phyloP scores from a whole-genome alignment of 2,888 invertebrate species.

The Drosophila birchii region DNA sequence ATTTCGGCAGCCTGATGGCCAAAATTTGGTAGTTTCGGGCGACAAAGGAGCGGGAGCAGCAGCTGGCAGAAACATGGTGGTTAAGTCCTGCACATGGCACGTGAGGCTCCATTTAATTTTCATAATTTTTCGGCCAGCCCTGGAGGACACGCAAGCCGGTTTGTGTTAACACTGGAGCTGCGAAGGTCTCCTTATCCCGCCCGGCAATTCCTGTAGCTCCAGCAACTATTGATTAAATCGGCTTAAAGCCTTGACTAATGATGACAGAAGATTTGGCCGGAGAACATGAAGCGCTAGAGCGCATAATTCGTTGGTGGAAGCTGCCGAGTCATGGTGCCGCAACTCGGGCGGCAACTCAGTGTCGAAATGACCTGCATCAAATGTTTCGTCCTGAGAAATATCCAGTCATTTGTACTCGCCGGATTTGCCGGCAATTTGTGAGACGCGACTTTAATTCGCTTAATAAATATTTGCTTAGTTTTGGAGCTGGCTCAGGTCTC shows the following conservation, averaged over 20 bases:
- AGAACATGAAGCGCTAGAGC: slow-evolving; percentile 66
- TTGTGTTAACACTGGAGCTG: slow-evolving; percentile 53
- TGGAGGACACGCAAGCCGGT: slow-evolving; percentile 60
- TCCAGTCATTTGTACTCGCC: slow-evolving; percentile 72
- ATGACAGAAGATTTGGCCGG: slow-evolving; percentile 56
- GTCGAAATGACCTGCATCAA: slow-evolving; percentile 47
- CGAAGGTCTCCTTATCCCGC: slow-evolving; percentile 10
- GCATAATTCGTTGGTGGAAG: slow-evolving; percentile 67
- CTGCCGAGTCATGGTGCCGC: slow-evolving; percentile 54
- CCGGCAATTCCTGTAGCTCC: slow-evolving; percentile 5
- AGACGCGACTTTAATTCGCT: slow-evolving; percentile 74
- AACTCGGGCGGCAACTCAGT: slow-evolving; percentile 23
- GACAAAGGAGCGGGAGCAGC: slow-evolving; percentile 55
- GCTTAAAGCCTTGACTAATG: slow-evolving; percentile 75
- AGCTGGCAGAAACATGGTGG: slow-evolving; percentile 47
- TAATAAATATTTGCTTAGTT: slow-evolving; percentile 74
- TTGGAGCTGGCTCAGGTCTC: slow-evolving; percentile 25
- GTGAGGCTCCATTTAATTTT: slow-evolving; percentile 73
- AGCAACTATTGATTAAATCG: slow-evolving; percentile 55
- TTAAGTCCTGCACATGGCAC: slow-evolving; percentile 68
- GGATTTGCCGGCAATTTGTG: slow-evolving; percentile 66
- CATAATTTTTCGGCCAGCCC: slow-evolving; percentile 48
- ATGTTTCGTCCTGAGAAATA: slow-evolving; percentile 54
- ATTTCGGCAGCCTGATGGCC: slow-evolving; percentile 26
- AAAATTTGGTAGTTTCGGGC: slow-evolving; percentile 46